Evolutionary conservation across 1,140 invertebrate genomes (phyloP).

Genomic region (Drosophila oshimai): DNA sequence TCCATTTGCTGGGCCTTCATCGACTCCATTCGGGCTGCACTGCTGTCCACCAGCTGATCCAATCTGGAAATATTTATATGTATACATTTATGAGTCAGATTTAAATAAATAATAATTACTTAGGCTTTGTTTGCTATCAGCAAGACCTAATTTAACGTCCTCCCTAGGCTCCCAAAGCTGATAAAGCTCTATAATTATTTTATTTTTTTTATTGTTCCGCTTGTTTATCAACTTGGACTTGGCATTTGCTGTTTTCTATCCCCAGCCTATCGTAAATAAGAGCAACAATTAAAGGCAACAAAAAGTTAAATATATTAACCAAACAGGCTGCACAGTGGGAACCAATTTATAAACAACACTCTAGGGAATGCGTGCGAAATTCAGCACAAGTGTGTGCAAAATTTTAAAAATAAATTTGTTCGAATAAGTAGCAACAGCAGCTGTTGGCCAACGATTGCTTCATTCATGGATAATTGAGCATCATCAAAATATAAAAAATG

Average conservation of each 20-base stretch:
- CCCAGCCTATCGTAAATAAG: conserved; percentile 7
- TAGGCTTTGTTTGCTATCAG: not conserved
- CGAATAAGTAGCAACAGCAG: not conserved
- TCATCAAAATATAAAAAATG: not conserved
- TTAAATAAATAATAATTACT: not conserved
- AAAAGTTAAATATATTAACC: conserved; percentile 14
- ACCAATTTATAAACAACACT: conserved; percentile 44
- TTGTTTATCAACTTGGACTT: not conserved
- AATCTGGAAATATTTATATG: conserved; percentile 28
- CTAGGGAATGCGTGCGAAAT: conserved; percentile 1
- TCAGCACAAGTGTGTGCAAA: conserved; percentile 11
- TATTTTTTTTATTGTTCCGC: not conserved
- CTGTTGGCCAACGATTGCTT: not conserved
- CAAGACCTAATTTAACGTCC: not conserved
- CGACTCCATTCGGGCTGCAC: conserved; percentile 62
- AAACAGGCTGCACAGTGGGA: conserved; percentile 14
- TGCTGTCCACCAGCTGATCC: conserved; percentile 50
- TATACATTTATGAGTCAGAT: not conserved
- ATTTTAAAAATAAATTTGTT: conserved; percentile 1
- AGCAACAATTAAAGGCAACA: conserved; percentile 14
- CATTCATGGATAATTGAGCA: conserved; percentile 15
- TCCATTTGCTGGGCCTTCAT: conserved; percentile 64
- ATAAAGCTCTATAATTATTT: not conserved
- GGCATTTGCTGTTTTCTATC: conserved; percentile 19
- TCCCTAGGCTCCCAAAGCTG: not conserved